These are phyloP conservation scores for Corvus cornix DNA, from an alignment of 2,113 vertebrate genomes.

Conservation along the genomic window DNA sequence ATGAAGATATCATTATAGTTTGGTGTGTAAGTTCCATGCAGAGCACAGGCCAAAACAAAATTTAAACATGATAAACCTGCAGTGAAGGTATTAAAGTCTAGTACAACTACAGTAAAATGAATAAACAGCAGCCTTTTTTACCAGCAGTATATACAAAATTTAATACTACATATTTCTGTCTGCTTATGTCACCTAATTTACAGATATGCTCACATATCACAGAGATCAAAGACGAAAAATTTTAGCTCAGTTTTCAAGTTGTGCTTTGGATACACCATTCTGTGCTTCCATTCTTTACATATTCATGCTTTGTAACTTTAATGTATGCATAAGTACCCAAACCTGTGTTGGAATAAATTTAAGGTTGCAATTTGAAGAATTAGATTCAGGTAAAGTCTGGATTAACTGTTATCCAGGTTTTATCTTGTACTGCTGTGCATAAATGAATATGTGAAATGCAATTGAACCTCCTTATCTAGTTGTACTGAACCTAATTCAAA, in stretches of 20 bases:
- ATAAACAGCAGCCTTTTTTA: not conserved
- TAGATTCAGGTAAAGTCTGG: not conserved
- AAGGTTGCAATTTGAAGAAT: not conserved
- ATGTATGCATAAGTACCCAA: not conserved
- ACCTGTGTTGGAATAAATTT: not conserved
- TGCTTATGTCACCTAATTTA: not conserved
- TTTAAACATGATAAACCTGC: not conserved
- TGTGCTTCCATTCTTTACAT: not conserved
- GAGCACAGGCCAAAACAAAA: conserved; percentile 3
- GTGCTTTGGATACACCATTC: not conserved
- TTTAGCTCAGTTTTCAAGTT: not conserved
- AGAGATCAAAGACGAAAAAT: not conserved
- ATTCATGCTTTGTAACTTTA: not conserved
- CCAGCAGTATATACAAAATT: not conserved
- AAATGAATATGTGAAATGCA: not conserved
- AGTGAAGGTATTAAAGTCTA: not conserved
- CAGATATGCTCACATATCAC: not conserved
- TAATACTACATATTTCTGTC: not conserved
- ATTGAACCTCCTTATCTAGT: not conserved
- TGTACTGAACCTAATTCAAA: not conserved
- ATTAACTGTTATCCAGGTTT: conserved; percentile 17
- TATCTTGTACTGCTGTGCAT: not conserved
- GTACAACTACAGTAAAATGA: not conserved
- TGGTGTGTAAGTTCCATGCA: conserved; percentile 6
- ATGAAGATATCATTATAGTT: not conserved